Conservation (phyloP, 2,888 invertebrate genomes). For the Hydrotaea cyrtoneurina region DNA sequence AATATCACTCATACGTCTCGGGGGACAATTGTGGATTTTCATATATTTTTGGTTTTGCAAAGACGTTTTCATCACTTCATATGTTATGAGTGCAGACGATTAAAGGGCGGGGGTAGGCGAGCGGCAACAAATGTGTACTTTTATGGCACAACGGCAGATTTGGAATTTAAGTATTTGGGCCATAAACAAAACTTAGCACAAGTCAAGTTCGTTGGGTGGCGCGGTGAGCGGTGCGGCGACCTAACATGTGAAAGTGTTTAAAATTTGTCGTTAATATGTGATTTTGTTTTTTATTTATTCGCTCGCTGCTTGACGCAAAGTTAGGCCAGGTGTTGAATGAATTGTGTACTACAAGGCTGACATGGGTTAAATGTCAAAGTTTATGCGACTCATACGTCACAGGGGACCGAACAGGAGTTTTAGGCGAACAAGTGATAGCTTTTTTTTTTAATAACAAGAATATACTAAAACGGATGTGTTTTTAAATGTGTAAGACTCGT, state of each 20-base stretch:
- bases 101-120: background rate
- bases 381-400: background rate
- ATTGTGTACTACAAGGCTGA: background rate
- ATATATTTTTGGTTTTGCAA: background rate
- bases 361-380: conserved; percentile 3
- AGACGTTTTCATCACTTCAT: conserved; percentile 13
- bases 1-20: conserved; percentile 5
- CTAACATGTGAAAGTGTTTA: background rate
- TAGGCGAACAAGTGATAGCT: no score
- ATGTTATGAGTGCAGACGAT: background rate
- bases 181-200: background rate
- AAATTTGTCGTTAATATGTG: conserved; percentile 2
- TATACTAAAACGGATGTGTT: no score
- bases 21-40: conserved; percentile 3
- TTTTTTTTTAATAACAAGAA: no score
- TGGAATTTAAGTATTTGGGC: background rate
- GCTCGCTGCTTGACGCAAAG: background rate
- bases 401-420: no score
- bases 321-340: background rate
- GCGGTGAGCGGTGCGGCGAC: background rate
- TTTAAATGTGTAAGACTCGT: no score
- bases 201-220: background rate
- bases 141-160: conserved; percentile 1
- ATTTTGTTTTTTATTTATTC: no score
- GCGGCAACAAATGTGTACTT: background rate